Conservation (phyloP, 2,888 invertebrate genomes). For the Pollenia angustigena region DNA sequence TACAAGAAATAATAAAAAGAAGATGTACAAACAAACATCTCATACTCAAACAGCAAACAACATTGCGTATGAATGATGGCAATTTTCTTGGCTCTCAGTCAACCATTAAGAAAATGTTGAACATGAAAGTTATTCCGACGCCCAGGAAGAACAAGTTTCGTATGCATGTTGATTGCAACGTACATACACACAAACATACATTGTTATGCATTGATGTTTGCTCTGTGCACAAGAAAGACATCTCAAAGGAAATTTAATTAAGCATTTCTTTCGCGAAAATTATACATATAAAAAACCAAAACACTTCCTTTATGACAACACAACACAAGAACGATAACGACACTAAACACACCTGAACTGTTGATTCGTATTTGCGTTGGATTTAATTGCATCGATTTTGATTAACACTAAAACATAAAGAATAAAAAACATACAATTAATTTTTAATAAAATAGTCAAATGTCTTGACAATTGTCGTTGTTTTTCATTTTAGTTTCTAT, state of each 20-base stretch:
- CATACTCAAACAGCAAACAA: constrained; percentile 48
- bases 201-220: neutral
- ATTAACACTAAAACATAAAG: neutral
- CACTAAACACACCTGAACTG: neutral
- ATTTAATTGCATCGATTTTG: neutral
- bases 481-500: too few relatives aligned
- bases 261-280: constrained; percentile 34
- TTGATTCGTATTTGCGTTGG: neutral
- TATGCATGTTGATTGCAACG: constrained; percentile 35
- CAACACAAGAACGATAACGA: too few relatives aligned
- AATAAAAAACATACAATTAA: neutral
- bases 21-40: constrained; percentile 44
- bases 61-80: constrained; percentile 67
- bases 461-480: neutral
- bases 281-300: constrained; percentile 1
- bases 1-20: neutral
- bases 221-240: constrained; percentile 9
- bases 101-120: constrained; percentile 48
- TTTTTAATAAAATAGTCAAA: neutral
- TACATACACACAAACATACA: neutral
- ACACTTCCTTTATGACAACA: neutral
- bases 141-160: constrained; percentile 55
- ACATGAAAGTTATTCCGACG: constrained; percentile 54
- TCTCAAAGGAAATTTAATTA: constrained; percentile 65
- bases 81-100: constrained; percentile 70